These are phyloP conservation scores for Varanus komodoensis DNA, from an alignment of 2,113 vertebrate species.

Conservation along the genomic window DNA sequence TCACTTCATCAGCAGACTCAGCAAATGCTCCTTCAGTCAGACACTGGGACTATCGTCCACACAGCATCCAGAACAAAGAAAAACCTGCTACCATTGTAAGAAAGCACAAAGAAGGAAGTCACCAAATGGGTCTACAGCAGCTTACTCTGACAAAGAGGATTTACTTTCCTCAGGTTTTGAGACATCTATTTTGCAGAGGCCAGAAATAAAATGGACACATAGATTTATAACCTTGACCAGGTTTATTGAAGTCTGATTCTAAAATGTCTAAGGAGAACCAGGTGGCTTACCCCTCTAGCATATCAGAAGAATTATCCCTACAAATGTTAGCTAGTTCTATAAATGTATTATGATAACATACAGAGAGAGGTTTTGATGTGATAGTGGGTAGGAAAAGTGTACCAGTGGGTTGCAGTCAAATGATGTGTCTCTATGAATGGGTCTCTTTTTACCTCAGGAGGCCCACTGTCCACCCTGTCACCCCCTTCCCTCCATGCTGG, in stretches of 20 bases:
- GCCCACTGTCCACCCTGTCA: neutral
- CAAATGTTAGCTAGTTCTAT: neutral
- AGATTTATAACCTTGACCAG: neutral
- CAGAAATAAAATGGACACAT: neutral
- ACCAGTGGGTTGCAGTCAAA: neutral
- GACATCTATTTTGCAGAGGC: neutral
- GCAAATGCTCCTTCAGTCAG: constrained; percentile 16
- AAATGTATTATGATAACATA: neutral
- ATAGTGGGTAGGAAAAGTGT: neutral
- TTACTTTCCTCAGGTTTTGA: neutral
- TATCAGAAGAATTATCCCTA: neutral
- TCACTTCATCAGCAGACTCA: neutral
- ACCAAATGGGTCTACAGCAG: constrained; percentile 13
- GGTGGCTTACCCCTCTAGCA: neutral
- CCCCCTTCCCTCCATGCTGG: too few species aligned
- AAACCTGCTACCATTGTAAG: constrained; percentile 24
- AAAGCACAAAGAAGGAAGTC: constrained; percentile 22
- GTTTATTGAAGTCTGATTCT: too few species aligned
- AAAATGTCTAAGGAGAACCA: too few species aligned
- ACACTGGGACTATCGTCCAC: neutral
- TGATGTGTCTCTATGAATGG: neutral
- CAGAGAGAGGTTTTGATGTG: neutral
- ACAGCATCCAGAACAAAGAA: constrained; percentile 3
- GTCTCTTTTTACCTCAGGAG: neutral
- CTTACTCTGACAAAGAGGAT: constrained; percentile 1